phyloP scores from a whole-genome alignment of 1,140 invertebrate species.

The Drosophila sulfurigaster region DNA sequence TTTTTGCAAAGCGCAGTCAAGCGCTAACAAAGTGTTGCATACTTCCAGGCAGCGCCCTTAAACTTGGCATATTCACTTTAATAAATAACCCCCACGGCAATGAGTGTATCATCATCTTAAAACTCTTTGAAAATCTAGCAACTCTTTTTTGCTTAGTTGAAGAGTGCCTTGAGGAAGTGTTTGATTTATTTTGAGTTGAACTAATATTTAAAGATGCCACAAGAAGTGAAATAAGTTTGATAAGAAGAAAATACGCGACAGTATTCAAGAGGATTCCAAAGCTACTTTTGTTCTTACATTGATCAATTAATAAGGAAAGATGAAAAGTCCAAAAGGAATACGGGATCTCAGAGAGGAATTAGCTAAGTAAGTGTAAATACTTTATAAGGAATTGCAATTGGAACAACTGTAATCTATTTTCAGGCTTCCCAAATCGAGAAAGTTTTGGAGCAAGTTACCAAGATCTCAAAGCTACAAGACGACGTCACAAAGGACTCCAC shows the following conservation, averaged over 20 bases:
- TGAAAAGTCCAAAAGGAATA: background rate
- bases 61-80: conserved; percentile 63
- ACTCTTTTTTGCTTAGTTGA: background rate
- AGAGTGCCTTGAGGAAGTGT: conserved; percentile 1
- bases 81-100: conserved; percentile 7
- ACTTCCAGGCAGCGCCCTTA: conserved; percentile 56
- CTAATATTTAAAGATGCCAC: background rate
- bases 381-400: background rate
- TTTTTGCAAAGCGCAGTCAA: conserved; percentile 45
- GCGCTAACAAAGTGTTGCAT: conserved; percentile 60
- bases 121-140: background rate
- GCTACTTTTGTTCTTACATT: background rate
- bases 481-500: background rate
- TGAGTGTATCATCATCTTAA: background rate
- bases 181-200: background rate
- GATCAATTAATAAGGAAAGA: background rate
- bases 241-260: background rate
- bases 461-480: background rate
- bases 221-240: background rate
- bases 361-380: conserved; percentile 8
- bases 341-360: conserved; percentile 5
- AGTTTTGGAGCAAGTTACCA: background rate
- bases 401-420: background rate
- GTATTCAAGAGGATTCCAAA: background rate
- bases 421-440: background rate